Evolutionary conservation across 2,113 vertebrate genomes (phyloP), one percentile per base, ranked within the genome.

Genomic region (Hippocampus guttulatus): DNA sequence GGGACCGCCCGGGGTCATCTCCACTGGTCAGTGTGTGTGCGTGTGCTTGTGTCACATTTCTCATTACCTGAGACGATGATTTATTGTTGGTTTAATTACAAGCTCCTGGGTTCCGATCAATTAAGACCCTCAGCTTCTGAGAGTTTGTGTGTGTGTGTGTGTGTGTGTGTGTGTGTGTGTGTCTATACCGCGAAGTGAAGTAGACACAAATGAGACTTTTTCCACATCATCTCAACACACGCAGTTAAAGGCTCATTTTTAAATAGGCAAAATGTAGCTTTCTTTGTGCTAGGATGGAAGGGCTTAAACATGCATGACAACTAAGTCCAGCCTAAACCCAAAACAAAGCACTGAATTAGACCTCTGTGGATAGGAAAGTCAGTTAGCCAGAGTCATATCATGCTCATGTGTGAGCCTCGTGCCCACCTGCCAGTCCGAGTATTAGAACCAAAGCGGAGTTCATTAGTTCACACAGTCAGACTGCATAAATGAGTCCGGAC

Each of bases 31-130:
- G 55, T 62, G 63, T 63, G 76, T 72, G 74, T 67, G 55, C 52
- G 63, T 63, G 74, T 74, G 74, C 65, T 62, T 49, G 78, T 70
- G 85, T 88, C 89, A 89, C 84, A 67, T 80, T 82, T 84, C 90
- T 90, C 87, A 90, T 92, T 91, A 92, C 87, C 81, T 62, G 69
- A 61, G 68, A 67, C 25, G 51, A 68, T 87, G 88, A 92, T 92
- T 90, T 91, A 90, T 82, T 78, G 54, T 45, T 65, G 69, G 73
- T 79, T 68, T 87, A 89, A 90, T 89, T 88, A 86, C 78, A 87
- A 75, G 83, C 79, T 77, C 75, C 66, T 73, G 64, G 64, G 78
- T 71, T 74, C 69, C 77, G 75, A 81, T 85, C 78, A 84, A 87
- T 88, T 84, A 80, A 67, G 51, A 71, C 18, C 47, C 18, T 72